A percentile compares a stretch with the other conserved stretches of the same genome.
phyloP scores from a whole-genome alignment of 2,888 invertebrate species.

The Sacculina carcini region DNA sequence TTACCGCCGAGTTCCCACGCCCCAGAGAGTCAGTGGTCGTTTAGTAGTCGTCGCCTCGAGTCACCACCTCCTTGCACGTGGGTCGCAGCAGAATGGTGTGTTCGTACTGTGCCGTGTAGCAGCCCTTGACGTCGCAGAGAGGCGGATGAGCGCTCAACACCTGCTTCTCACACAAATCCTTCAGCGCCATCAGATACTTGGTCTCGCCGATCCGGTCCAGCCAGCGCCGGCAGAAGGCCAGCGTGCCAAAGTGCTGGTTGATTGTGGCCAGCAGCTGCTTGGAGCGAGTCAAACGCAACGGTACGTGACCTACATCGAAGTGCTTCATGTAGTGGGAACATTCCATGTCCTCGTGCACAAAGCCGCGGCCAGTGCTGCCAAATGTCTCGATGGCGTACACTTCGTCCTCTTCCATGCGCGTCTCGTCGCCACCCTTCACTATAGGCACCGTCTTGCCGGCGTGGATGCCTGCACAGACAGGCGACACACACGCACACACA shows the following conservation, averaged over 20 bases:
- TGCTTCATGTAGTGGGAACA: constrained; percentile 99
- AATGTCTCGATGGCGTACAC: constrained; percentile 99
- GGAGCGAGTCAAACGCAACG: constrained; percentile 74
- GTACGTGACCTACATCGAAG: constrained; percentile 70
- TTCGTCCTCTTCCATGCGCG: constrained; percentile 96
- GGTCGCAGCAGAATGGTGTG: constrained; percentile 92
- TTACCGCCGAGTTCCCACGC: too few relatives aligned
- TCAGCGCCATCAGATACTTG: constrained; percentile 92
- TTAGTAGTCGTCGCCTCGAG: constrained; percentile 85
- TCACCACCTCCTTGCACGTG: constrained; percentile 93
- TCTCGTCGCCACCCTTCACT: constrained; percentile 92
- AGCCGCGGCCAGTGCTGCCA: constrained; percentile 75
- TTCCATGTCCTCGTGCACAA: constrained; percentile 95
- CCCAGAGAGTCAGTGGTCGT: too few relatives aligned
- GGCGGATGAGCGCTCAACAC: constrained; percentile 98
- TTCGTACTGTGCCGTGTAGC: constrained; percentile 97
- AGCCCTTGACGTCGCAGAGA: constrained; percentile 83
- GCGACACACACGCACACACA: not conserved
- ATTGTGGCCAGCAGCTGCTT: constrained; percentile 71
- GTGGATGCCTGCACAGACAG: constrained; percentile 24
- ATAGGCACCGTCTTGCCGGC: constrained; percentile 98
- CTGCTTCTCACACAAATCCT: constrained; percentile 80
- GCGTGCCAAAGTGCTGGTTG: constrained; percentile 86
- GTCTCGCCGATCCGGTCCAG: constrained; percentile 85
- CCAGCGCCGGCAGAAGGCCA: constrained; percentile 98